Evolutionary conservation across 2,113 vertebrate genomes (phyloP).

Genomic region (Sialia sialis): DNA sequence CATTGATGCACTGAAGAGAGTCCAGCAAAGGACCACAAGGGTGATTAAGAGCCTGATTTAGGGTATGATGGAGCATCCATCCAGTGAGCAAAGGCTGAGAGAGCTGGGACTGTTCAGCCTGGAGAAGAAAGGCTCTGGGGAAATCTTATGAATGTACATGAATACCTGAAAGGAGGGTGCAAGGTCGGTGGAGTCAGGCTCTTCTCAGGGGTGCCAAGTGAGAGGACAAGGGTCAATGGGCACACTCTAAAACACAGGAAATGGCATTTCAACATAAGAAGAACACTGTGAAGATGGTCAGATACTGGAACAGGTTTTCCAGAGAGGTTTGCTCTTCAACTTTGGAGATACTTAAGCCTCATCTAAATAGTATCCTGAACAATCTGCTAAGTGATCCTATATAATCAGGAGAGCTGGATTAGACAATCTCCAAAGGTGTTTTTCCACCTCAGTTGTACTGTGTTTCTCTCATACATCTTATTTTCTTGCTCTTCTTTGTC

Average conservation of each 20-base stretch:
- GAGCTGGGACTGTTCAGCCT: background rate
- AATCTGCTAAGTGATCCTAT: background rate
- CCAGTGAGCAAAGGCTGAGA: background rate
- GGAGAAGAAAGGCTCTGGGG: background rate
- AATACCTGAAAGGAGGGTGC: background rate
- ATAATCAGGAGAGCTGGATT: background rate
- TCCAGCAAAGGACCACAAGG: background rate
- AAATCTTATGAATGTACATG: background rate
- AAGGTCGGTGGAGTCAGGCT: background rate
- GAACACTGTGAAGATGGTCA: background rate
- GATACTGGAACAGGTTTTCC: background rate
- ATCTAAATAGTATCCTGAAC: background rate
- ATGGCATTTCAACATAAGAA: background rate
- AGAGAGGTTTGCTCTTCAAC: background rate
- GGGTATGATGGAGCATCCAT: background rate
- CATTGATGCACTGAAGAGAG: background rate
- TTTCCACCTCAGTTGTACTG: background rate
- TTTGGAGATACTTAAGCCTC: background rate
- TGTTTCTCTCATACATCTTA: background rate
- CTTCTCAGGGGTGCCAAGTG: background rate
- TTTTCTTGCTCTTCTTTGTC: background rate
- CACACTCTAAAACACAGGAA: background rate
- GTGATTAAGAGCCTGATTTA: background rate
- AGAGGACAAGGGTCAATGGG: background rate
- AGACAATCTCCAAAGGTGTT: background rate